Evolutionary conservation across 2,888 invertebrate species (phyloP), one percentile per base, ranked within the genome.

Genomic region (Mythimna albipuncta): DNA sequence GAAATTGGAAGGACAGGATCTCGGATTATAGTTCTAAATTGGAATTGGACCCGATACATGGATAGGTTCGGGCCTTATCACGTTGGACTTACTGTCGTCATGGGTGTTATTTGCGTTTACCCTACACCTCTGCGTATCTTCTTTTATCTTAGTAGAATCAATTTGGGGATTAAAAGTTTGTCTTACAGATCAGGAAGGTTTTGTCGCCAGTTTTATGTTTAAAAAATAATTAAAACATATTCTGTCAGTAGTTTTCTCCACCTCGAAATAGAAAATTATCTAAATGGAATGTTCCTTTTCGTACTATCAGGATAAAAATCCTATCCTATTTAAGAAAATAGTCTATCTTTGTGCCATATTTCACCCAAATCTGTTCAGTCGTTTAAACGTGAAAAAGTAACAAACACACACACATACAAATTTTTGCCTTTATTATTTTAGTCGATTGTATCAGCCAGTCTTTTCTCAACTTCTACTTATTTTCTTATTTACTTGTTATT

Each of bases 1-100:
- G 41, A 41, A 81, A 68, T 72, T 59, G 81, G 55, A 35, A 66
- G 66, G 64, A 69, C 73, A 54, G 41, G 70, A 55, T 73, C 67
- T 73, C 73, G 69, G 67, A 80, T 80, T 80, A 80, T 70, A 78
- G 78, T 69, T 70, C 69, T 58, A 73, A 82, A 82, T 80, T 82
- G 78, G 78, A 78, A 80, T 77, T 70, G 78, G 69, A 68, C 61
- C 68, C 66, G 57, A 72, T 73, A 77, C 82, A 73, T 80, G 57
- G 59, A 61, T 64, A 58, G 61, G 64, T 62, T 69, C 35, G 64
- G 69, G 69, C 67, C 63, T 70, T 81, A 67, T 82, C 82, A 82
- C 64, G 10, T 69, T 41, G 58, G 59, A 61, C 62, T 71, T 59
- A 62, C 54, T 63, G 64, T 64, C 62, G 64, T 58, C 82, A 69